Evolutionary conservation across 2,888 invertebrate species (phyloP), one percentile per base, ranked within the genome.

Genomic region (Lasioglossum morio): DNA sequence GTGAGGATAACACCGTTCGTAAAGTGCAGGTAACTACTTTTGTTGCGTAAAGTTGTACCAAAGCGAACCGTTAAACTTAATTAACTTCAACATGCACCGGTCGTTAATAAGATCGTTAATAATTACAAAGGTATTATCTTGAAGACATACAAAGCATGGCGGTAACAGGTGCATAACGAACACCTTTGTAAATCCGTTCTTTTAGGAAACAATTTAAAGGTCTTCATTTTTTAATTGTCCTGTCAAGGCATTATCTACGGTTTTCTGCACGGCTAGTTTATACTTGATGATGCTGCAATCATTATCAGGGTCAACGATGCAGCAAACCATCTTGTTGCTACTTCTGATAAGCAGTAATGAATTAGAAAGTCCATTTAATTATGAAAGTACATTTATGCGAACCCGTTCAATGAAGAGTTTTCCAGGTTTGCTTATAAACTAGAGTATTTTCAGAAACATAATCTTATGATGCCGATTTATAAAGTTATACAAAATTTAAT

Each of bases 61-160:
- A 72, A 43, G 72, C n/a, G n/a, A 43, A 72, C 43, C 43, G 40
- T 72, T 72, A 43, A 72, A 72, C 72, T 72, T 72, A 72, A 72
- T 72, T 72, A 43, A 43, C 72, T 72, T 16, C 14, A 40, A 70
- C n/a, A 53, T 69, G 30, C 46, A 19, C 27, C 43, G 40, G n/a
- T 70, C 40, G n/a, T 70, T 70, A 70, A 40, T 70, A 70, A n/a
- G 37, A 70, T 70, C 70, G 70, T 70, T 70, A n/a, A 40, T 70
- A 70, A 40, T 70, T 40, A 23, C 48, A 76, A 60, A 72, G 34
- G 73, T 30, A 63, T 30, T 63, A 30, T 14, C 63, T 63, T 30
- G 23, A 30, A 63, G 63, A 30, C 27, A 30, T 30, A 63, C 30
- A 63, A 63, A 30, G 63, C 63, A 30, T 63, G 63, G 30, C 30